Conservation (phyloP, 2,888 invertebrate species). For the Drosophila nigritarsus region DNA sequence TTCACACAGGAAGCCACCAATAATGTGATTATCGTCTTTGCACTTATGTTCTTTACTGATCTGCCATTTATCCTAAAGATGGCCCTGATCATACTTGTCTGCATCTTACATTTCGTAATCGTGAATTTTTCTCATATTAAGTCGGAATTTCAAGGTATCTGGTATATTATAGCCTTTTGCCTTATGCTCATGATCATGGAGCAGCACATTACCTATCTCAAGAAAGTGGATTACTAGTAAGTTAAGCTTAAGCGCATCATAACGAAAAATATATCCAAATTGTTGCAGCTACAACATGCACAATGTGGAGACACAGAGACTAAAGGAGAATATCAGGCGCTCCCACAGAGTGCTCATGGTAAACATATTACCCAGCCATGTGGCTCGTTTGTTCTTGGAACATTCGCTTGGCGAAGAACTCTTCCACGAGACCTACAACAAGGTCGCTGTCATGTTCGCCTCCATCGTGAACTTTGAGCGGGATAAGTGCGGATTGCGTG, state of each 20-base stretch:
- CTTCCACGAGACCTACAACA: slow-evolving; percentile 93
- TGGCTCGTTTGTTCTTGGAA: slow-evolving; percentile 86
- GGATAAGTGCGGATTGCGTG: slow-evolving; percentile 88
- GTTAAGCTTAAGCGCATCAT: slow-evolving; percentile 31
- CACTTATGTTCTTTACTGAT: slow-evolving; percentile 91
- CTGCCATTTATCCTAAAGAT: slow-evolving; percentile 93
- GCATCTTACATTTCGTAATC: slow-evolving; percentile 86
- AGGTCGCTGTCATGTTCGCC: slow-evolving; percentile 98
- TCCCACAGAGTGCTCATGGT: slow-evolving; percentile 93
- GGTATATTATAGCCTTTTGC: slow-evolving; percentile 87
- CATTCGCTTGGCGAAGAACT: slow-evolving; percentile 87
- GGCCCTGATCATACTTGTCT: slow-evolving; percentile 88
- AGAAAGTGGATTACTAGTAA: slow-evolving; percentile 92
- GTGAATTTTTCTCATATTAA: slow-evolving; percentile 85
- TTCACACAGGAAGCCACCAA: slow-evolving; percentile 84
- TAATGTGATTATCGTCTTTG: slow-evolving; percentile 86
- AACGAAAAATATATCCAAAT: neutral
- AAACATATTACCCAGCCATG: slow-evolving; percentile 96
- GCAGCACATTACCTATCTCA: slow-evolving; percentile 94
- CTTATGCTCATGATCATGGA: slow-evolving; percentile 92
- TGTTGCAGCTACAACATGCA: slow-evolving; percentile 87
- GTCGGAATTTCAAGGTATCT: slow-evolving; percentile 87
- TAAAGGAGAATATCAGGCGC: slow-evolving; percentile 92
- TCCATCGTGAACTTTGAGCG: slow-evolving; percentile 92
- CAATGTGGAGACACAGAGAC: slow-evolving; percentile 91